Evolutionary conservation across 2,113 vertebrate genomes (phyloP), one percentile per base, ranked within the genome.

Genomic region (Morone chrysops): DNA sequence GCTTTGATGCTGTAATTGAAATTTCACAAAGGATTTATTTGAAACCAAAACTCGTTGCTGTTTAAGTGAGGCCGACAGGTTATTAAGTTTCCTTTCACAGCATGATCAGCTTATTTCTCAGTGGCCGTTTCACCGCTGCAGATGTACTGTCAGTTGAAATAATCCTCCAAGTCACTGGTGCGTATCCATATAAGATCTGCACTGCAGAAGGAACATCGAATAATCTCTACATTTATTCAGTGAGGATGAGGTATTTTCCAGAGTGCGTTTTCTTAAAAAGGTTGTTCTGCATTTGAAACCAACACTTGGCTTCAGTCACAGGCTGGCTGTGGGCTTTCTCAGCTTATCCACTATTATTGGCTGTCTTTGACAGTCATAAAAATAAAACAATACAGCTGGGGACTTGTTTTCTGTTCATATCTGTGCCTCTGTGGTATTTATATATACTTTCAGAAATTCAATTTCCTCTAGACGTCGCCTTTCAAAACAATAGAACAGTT

Each of bases 1-100:
- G 87, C 86, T 81, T 85, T 88, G 87, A 84, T 70, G 85, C 81
- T 5, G 36, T 92, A 90, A 92, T 91, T 89, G 87, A 91, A 91
- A 90, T 87, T 90, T 91, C 92, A 92, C 84, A 93, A 91, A 83
- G 87, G 75, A 90, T 92, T 87, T 89, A 80, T 88, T 59, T 81
- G 78, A 86, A 85, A 89, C 79, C 85, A 76, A 86, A 90, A 89
- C 56, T 83, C 60, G 18, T 25, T 38, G 71, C n/a, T n/a, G 43
- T 89, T 82, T 92, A 87, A 92, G 83, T 59, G 85, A 90, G 80
- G 60, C 66, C 1, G 92, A 91, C 92, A 92, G 88, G 91, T 91
- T 91, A 93, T 92, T 93, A 91, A 88, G 83, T 89, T 89, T 82
- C 87, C 31, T 60, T 71, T 86, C 86, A 71, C 90, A 89, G 91